Conservation (phyloP, 1,140 invertebrate species). For the Bombus soroeensis region DNA sequence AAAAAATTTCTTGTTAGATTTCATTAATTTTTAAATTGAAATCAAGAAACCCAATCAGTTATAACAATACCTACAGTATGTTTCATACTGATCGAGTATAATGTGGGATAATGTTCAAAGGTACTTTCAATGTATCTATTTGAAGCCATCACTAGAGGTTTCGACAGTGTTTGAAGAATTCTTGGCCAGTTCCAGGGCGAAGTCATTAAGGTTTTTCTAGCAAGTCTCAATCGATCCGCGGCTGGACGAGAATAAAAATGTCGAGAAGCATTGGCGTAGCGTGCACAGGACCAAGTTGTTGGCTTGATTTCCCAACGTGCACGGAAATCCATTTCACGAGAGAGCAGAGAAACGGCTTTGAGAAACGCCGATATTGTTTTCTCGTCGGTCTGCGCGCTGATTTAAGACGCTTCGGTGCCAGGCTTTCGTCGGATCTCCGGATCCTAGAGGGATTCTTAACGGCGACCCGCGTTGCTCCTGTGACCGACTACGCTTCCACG, state of each 20-base stretch:
- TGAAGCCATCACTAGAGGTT: neutral
- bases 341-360: slow-evolving; percentile 11
- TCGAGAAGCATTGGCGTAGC: neutral
- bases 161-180: neutral
- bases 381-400: neutral
- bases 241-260: slow-evolving; percentile 20
- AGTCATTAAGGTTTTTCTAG: slow-evolving; percentile 17
- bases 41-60: too few species aligned
- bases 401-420: slow-evolving; percentile 19
- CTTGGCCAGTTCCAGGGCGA: slow-evolving; percentile 3
- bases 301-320: slow-evolving; percentile 34
- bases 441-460: neutral
- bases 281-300: neutral
- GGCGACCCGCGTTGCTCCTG: neutral
- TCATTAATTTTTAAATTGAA: too few species aligned
- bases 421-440: slow-evolving; percentile 18
- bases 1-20: too few species aligned
- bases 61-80: too few species aligned
- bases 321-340: slow-evolving; percentile 38
- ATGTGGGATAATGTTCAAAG: neutral
- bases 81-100: neutral
- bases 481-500: neutral
- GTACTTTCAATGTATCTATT: too few species aligned
- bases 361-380: slow-evolving; percentile 42
- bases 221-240: slow-evolving; percentile 5